phyloP scores from a whole-genome alignment of 2,113 vertebrate species.

The Paramormyrops kingsleyae region DNA sequence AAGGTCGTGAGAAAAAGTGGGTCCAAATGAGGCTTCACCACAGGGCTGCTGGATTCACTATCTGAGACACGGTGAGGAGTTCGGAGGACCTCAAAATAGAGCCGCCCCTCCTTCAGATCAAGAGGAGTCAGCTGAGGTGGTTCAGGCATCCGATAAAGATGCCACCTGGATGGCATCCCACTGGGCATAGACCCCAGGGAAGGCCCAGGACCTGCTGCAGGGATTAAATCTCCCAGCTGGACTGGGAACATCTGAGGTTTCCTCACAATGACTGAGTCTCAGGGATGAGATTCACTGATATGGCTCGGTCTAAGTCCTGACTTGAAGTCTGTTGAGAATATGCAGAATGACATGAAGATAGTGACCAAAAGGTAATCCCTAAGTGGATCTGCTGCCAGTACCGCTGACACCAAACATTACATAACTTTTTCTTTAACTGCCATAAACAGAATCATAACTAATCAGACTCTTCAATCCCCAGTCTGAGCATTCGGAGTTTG shows the following conservation, averaged over 20 bases:
- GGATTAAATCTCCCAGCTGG: background rate
- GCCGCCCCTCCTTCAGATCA: background rate
- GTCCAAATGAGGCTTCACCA: background rate
- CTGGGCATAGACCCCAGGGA: background rate
- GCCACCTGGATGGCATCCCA: background rate
- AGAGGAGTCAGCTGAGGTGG: background rate
- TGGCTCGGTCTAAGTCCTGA: background rate
- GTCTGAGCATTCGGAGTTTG: background rate
- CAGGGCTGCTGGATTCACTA: background rate
- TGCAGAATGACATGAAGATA: background rate
- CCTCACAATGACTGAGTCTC: background rate
- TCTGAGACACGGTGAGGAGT: background rate
- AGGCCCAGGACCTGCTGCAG: background rate
- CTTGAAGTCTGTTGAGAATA: background rate
- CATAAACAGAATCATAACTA: background rate
- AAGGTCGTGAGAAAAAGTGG: background rate
- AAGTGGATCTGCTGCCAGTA: background rate
- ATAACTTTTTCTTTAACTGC: background rate
- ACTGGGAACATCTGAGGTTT: background rate
- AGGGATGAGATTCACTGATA: background rate
- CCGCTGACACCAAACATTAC: background rate
- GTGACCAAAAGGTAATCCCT: background rate
- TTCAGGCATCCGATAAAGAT: background rate
- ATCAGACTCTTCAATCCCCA: background rate
- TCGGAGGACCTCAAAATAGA: background rate